Conservation (phyloP, 2,113 vertebrate species). For the Chiloscyllium plagiosum region DNA sequence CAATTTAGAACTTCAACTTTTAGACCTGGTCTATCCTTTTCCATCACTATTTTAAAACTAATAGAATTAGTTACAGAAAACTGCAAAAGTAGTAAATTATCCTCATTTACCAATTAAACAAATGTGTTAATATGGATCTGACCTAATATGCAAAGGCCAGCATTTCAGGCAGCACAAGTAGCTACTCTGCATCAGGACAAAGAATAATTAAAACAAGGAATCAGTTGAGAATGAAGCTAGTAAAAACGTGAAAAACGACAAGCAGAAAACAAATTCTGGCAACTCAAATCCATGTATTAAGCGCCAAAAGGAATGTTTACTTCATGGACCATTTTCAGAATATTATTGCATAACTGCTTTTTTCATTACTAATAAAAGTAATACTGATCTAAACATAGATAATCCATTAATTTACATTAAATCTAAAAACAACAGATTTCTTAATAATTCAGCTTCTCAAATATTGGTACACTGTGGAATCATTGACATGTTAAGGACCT, state of each 20-base stretch:
- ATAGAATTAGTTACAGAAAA: neutral
- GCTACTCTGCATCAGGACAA: neutral
- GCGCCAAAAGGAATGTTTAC: neutral
- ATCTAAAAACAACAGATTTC: neutral
- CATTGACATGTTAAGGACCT: neutral
- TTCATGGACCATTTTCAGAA: neutral
- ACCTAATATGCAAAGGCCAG: neutral
- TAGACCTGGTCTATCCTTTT: too few relatives aligned
- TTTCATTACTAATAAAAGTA: neutral
- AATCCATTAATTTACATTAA: neutral
- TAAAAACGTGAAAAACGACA: neutral
- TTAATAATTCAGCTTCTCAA: neutral
- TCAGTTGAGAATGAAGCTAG: neutral
- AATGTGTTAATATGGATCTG: neutral
- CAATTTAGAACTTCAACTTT: too few relatives aligned
- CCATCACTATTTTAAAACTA: too few relatives aligned
- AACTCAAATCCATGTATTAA: neutral
- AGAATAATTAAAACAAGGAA: neutral
- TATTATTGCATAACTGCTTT: neutral
- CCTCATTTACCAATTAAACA: neutral
- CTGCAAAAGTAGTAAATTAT: neutral
- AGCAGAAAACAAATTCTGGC: neutral
- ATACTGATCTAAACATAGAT: neutral
- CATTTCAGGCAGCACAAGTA: neutral
- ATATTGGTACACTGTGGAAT: neutral